Base-by-base conservation (phyloP, 2,888 invertebrate genomes). In the Drosophila incognita region DNA sequence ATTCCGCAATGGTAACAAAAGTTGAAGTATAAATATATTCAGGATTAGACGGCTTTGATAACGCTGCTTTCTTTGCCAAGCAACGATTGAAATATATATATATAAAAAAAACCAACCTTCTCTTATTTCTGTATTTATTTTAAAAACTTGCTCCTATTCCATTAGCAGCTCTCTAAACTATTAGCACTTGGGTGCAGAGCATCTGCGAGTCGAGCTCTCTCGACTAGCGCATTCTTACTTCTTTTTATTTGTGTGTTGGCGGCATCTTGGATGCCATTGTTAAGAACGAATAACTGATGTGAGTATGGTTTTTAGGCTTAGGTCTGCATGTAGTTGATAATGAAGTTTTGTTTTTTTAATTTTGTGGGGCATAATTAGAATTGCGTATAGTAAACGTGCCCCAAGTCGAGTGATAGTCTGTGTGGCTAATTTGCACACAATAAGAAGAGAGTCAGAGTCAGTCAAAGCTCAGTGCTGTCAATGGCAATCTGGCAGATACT, bases 331-430 rank as follows among this genome's bases (percentile, higher is more conserved):
- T 62, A 74, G 74, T 77, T 69, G 79, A 83, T 87, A 85, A 81
- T 82, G 57, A 83, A 75, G 69, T 63, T 42, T 53, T 27, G 31
- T 74, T 67, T 85, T 85, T 85, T 85, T 76, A 78, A 83, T 81
- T 83, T 87, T 71, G 71, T 80, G 80, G 76, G 59, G 69, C 74
- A 87, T 81, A 87, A 87, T 87, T 89, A 89, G 81, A 87, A 82
- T 59, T 33, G 38, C 40, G 58, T 35, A 38, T 27, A 49, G 56
- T 24, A 46, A 29, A 4, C 64, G 42, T 53, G 54, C 27, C n/a
- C n/a, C 52, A 59, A 27, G 29, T 33, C 48, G 46, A 36, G 18
- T 54, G 6, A 5, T 27, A 18, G 74, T 58, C 74, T 46, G 56
- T 49, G 53, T 24, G 52, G 67, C 67, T 68, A 82, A 82, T 85